These are phyloP conservation scores for Ceraclea dissimilis DNA, from an alignment of 2,888 invertebrate genomes.

Conservation along the genomic window DNA sequence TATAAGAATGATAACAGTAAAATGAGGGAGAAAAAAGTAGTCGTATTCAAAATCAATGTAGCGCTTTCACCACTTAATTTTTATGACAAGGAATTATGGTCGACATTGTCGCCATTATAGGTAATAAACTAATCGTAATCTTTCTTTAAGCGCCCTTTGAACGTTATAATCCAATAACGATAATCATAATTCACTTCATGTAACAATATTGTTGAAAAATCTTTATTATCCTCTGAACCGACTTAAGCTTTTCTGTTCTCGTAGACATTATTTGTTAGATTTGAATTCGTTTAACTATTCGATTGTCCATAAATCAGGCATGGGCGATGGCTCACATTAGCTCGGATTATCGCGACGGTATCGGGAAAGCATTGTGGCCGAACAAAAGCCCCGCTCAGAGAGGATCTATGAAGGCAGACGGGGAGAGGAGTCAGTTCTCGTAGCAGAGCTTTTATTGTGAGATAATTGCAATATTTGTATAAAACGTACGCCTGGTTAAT, in stretches of 20 bases:
- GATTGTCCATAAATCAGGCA: slow-evolving; percentile 16
- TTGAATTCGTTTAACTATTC: slow-evolving; percentile 2
- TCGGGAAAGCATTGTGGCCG: slow-evolving; percentile 19
- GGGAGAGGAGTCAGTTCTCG: not conserved
- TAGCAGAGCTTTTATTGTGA: slow-evolving; percentile 11
- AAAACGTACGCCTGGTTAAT: not conserved
- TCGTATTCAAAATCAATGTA: not conserved
- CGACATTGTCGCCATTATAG: not conserved
- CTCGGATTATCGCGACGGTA: slow-evolving; percentile 20
- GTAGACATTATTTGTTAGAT: slow-evolving; percentile 5
- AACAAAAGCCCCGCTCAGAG: slow-evolving; percentile 19
- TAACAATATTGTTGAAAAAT: not conserved
- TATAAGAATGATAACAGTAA: no score
- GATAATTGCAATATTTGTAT: slow-evolving; percentile 19
- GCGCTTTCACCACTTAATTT: slow-evolving; percentile 1
- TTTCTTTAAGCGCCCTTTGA: not conserved
- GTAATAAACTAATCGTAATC: not conserved
- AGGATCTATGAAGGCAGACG: not conserved
- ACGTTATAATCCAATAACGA: not conserved
- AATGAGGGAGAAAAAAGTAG: not conserved
- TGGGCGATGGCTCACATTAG: slow-evolving; percentile 18
- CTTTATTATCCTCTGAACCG: not conserved
- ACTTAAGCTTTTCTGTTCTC: not conserved
- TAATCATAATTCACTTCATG: not conserved
- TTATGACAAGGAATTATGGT: not conserved